A percentile compares a stretch with the other conserved stretches of the same genome.
Evolutionary conservation across 2,797 vertebrate species (phyloP).

Genomic region (Myotis daubentonii): DNA sequence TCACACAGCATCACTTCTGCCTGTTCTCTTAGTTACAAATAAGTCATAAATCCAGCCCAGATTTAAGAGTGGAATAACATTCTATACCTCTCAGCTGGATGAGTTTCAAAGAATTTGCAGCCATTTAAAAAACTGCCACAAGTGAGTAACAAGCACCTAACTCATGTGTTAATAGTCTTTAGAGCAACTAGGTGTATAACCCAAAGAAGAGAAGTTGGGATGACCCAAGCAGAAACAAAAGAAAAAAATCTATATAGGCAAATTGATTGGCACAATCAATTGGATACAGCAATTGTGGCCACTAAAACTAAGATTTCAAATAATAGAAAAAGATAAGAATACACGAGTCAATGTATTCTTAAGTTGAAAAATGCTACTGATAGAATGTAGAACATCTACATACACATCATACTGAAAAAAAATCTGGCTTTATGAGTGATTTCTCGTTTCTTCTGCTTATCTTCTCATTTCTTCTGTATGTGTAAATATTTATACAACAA

Average conservation of each 20-base stretch:
- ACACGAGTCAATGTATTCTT: background rate
- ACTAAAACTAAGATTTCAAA: background rate
- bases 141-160: background rate
- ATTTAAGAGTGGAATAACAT: background rate
- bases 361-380: background rate
- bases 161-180: background rate
- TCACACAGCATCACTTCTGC: background rate
- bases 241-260: background rate
- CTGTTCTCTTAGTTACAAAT: background rate
- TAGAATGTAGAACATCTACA: background rate
- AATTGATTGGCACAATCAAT: background rate
- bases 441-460: background rate
- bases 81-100: background rate
- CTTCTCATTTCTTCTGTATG: too few species aligned
- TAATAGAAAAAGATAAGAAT: constrained; percentile 9
- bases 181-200: background rate
- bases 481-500: constrained; percentile 27
- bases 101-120: background rate
- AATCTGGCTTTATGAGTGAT: background rate
- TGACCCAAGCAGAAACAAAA: background rate
- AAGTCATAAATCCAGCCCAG: constrained; percentile 4
- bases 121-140: background rate
- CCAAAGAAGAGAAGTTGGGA: background rate
- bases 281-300: background rate
- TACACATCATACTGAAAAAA: background rate